Conservation (phyloP, 2,888 invertebrate genomes). For the Cosmia pyralina region DNA sequence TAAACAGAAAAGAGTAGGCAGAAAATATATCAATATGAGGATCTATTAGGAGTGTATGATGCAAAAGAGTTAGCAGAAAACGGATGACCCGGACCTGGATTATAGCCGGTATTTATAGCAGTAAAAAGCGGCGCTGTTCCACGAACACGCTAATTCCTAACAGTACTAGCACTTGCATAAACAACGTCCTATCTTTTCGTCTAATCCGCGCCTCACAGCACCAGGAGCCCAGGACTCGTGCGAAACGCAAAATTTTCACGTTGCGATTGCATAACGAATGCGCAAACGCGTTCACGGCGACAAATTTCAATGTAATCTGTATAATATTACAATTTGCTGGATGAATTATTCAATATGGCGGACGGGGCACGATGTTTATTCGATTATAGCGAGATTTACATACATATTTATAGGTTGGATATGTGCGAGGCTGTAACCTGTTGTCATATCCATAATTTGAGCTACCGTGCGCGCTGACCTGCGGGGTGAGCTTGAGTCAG, state of each 20-base stretch:
- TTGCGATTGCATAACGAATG: conserved; percentile 67
- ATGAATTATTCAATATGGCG: conserved; percentile 87
- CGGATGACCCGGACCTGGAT: conserved; percentile 14
- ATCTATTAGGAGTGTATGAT: conserved; percentile 17
- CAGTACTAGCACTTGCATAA: conserved; percentile 36
- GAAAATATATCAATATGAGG: not conserved
- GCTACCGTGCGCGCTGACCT: conserved; percentile 53
- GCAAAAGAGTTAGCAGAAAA: conserved; percentile 22
- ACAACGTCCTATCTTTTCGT: conserved; percentile 42
- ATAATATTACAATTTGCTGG: conserved; percentile 87
- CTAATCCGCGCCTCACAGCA: conserved; percentile 35
- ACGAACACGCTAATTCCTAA: conserved; percentile 23
- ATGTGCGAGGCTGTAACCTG: conserved; percentile 67
- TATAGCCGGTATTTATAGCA: not conserved
- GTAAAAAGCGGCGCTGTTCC: conserved; percentile 3
- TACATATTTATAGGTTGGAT: conserved; percentile 68
- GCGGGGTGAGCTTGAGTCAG: conserved; percentile 8
- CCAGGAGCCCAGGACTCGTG: conserved; percentile 38
- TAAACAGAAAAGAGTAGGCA: not conserved
- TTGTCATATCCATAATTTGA: conserved; percentile 66
- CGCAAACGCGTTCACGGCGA: conserved; percentile 73
- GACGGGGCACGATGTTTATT: conserved; percentile 77
- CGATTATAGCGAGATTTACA: conserved; percentile 77
- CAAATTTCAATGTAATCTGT: conserved; percentile 84
- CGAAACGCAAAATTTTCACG: conserved; percentile 60